Base-by-base conservation (phyloP, 1,140 invertebrate genomes). In the Drosophila yakuba region DNA sequence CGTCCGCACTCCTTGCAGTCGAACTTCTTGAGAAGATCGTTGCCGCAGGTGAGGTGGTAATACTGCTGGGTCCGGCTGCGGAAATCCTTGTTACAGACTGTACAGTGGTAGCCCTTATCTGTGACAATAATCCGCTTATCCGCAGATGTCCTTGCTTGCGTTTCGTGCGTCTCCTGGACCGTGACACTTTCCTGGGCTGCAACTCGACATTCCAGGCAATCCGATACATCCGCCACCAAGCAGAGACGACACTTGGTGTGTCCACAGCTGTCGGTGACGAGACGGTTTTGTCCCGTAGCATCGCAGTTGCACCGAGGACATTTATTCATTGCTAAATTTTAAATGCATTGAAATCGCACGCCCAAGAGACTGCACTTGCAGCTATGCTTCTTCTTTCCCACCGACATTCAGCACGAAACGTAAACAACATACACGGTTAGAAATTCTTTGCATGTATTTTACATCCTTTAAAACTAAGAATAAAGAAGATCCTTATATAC, bases 191-290 rank as follows among this genome's bases (percentile, higher is more conserved):
- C n/a, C 15, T 56, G 76, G 58, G 69, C 92, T 39, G 56, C 45
- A 11, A 35, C 55, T 25, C 80, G 64, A 25, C 90, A 91, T n/a
- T 92, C 74, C 8, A 64, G 64, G 71, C 93, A 94, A 60, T 93
- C 93, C 17, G 90, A 72, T 28, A 92, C 93, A 80, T 94, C 93
- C 6, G 91, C 90, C n/a, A 94, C 71, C 20, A 94, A 76, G 58
- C 94, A 94, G 14, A 91, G 74, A 78, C 94, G 93, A 83, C 94
- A 94, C 67, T 94, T 94, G n/a, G 91, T 84, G 80, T 94, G 94
- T 4, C 94, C 94, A 84, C 94, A 94, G 47, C 90, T 93, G 56
- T 94, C 94, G 2, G 92, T 94, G 4, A 94, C 93, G 43, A 94
- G 74, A 4, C 94, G 92, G 77, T 95, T 93, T 90, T 93, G 48